These are phyloP conservation scores for Heteromormyrus szaboi DNA, from an alignment of 2,797 vertebrate species.

Conservation along the genomic window DNA sequence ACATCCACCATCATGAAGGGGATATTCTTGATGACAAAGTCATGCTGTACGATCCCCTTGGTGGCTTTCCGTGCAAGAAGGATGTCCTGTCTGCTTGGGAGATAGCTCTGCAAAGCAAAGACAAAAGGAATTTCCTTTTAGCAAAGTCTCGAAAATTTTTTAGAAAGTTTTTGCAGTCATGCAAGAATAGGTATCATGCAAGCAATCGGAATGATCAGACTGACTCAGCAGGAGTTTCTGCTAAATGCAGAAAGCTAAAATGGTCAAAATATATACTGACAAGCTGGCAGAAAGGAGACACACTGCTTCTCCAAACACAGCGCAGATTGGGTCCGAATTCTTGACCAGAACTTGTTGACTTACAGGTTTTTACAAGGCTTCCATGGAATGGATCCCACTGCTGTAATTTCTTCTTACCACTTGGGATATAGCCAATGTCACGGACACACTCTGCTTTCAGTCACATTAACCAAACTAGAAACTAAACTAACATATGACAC, in stretches of 20 bases:
- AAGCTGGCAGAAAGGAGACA: not conserved
- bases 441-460: not conserved
- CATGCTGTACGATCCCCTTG: slow-evolving; percentile 92
- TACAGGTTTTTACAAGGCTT: not conserved
- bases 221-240: not conserved
- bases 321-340: not conserved
- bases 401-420: not conserved
- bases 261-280: not conserved
- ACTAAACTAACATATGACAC: not conserved
- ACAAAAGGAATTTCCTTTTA: not conserved
- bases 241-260: not conserved
- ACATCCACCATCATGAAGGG: slow-evolving; percentile 98
- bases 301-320: not conserved
- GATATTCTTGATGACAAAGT: slow-evolving; percentile 94
- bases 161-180: not conserved
- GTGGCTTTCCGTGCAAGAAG: slow-evolving; percentile 89
- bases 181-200: not conserved
- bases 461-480: not conserved
- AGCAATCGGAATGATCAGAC: not conserved
- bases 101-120: slow-evolving; percentile 67
- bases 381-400: not conserved
- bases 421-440: not conserved
- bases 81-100: slow-evolving; percentile 90
- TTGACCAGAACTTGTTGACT: not conserved
- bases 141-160: not conserved